A percentile compares a stretch with the other conserved stretches of the same genome.
Evolutionary conservation across 2,113 vertebrate genomes (phyloP).

Genomic region (Columba janthina): DNA sequence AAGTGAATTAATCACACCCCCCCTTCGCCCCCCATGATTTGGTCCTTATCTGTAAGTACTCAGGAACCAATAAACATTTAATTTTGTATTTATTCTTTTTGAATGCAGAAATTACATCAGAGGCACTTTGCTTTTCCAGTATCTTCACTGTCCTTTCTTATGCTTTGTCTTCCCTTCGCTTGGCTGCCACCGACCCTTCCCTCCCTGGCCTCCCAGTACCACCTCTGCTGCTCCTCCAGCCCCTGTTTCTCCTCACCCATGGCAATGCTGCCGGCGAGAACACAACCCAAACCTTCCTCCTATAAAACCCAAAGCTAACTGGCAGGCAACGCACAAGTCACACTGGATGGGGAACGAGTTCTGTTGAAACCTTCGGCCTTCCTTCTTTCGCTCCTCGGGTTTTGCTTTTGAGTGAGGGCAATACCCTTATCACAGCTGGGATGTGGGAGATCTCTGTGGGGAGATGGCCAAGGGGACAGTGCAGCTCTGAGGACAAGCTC

Average conservation of each 20-base stretch:
- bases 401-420: neutral
- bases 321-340: rapidly evolving
- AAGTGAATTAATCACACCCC: neutral
- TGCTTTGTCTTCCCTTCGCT: neutral
- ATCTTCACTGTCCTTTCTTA: neutral
- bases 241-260: rapidly evolving
- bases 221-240: neutral
- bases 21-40: no score
- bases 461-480: neutral
- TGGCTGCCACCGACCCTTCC: neutral
- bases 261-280: rapidly evolving
- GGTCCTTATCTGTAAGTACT: neutral
- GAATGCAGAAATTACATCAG: neutral
- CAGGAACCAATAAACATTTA: neutral
- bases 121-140: neutral
- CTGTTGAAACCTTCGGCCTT: neutral
- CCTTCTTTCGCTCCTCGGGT: neutral
- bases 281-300: neutral
- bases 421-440: rapidly evolving
- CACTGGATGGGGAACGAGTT: rapidly evolving
- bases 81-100: neutral
- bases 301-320: neutral
- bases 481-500: neutral
- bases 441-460: rapidly evolving
- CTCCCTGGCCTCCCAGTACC: neutral